A percentile compares a stretch with the other conserved stretches of the same genome.
Conservation (phyloP, 2,797 vertebrate genomes). For the Scolopax bukidnonensis region DNA sequence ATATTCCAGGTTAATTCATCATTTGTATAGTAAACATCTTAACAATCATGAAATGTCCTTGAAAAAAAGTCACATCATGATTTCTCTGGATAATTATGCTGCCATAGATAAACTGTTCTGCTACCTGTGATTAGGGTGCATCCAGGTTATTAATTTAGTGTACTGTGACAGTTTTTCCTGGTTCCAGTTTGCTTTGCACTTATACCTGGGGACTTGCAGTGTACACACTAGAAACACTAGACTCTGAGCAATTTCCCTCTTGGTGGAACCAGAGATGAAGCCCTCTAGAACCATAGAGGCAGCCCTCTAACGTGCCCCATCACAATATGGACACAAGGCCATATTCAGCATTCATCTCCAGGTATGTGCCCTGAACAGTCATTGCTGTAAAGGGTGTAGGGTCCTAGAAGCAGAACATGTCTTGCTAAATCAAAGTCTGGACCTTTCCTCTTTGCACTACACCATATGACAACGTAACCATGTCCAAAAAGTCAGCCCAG, state of each 20-base stretch:
- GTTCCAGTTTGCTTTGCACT: background rate
- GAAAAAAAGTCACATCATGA: background rate
- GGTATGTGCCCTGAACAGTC: too few relatives aligned
- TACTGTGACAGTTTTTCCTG: background rate
- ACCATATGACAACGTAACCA: background rate
- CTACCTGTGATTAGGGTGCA: background rate
- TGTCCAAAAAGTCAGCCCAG: background rate
- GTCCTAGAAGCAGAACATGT: background rate
- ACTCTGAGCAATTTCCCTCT: background rate
- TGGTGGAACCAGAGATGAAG: background rate
- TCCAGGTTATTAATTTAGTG: background rate
- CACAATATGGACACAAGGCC: background rate
- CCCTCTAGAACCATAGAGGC: rapidly evolving
- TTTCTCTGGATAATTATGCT: background rate
- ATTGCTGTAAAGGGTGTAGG: background rate
- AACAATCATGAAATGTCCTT: background rate
- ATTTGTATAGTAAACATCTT: background rate
- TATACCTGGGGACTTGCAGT: background rate
- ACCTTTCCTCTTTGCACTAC: background rate
- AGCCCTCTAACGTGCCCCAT: background rate
- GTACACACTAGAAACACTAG: background rate
- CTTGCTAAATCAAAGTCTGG: background rate
- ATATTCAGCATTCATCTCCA: background rate
- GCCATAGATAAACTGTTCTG: background rate
- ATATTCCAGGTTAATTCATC: background rate